Percentiles rank a stretch among this genome's conserved stretches.
phyloP scores from a whole-genome alignment of 1,140 invertebrate species.

The Drosophila watanabei region DNA sequence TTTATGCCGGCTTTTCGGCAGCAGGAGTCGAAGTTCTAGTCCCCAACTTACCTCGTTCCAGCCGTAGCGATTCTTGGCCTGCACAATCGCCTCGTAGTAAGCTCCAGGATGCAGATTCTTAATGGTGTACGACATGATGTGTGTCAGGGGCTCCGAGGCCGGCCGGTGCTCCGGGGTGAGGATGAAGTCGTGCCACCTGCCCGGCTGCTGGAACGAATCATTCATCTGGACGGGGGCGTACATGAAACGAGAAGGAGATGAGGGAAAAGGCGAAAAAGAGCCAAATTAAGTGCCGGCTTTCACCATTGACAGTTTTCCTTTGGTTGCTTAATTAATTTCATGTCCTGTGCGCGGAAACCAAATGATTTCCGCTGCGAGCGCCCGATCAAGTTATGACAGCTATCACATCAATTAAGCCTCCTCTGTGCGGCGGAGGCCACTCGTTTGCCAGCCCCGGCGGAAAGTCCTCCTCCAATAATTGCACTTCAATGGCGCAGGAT shows the following conservation, averaged over 20 bases:
- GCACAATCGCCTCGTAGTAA: slow-evolving; percentile 90
- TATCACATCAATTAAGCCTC: slow-evolving; percentile 55
- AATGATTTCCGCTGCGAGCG: slow-evolving; percentile 42
- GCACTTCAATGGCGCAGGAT: slow-evolving; percentile 39
- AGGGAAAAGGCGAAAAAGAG: slow-evolving; percentile 16
- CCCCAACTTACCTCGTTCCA: slow-evolving; percentile 88
- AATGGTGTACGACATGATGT: slow-evolving; percentile 87
- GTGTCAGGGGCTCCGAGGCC: slow-evolving; percentile 85
- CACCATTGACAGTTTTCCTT: slow-evolving; percentile 51
- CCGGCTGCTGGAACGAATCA: slow-evolving; percentile 90
- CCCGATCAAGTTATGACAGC: slow-evolving; percentile 52
- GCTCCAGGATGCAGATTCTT: slow-evolving; percentile 87
- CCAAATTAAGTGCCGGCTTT: slow-evolving; percentile 52
- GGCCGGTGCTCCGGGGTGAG: slow-evolving; percentile 84
- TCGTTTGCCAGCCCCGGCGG: slow-evolving; percentile 14
- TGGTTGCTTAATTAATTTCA: slow-evolving; percentile 56
- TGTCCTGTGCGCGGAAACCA: slow-evolving; percentile 39
- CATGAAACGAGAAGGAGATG: slow-evolving; percentile 1
- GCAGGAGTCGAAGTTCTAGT: neutral
- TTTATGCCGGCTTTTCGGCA: slow-evolving; percentile 50
- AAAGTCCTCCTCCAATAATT: slow-evolving; percentile 44
- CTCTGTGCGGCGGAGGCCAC: neutral
- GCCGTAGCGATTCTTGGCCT: slow-evolving; percentile 90
- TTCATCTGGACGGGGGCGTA: slow-evolving; percentile 87
- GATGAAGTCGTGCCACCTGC: slow-evolving; percentile 90